Conservation (phyloP, 35 echinoderm and acorn worm genomes). For the Heliocidaris erythrogramma region DNA sequence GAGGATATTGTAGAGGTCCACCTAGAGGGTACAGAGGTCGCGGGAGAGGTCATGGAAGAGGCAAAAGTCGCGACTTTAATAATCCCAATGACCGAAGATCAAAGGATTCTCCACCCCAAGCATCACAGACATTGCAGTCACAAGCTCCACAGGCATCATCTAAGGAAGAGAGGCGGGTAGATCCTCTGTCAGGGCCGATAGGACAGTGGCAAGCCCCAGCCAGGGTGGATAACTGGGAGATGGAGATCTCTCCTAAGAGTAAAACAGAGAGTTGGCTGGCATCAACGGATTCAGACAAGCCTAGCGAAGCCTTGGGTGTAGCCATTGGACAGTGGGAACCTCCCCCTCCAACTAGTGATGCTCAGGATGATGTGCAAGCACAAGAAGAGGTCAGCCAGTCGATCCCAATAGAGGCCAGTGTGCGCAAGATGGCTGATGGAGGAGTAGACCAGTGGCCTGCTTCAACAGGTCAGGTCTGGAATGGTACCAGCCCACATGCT, state of each 20-base stretch:
- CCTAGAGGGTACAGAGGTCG: conserved; percentile 38
- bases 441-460: conserved; percentile 46
- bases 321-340: conserved; percentile 45
- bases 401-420: neutral
- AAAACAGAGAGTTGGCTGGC: conserved; percentile 49
- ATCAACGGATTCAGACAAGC: conserved; percentile 37
- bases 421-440: conserved; percentile 19
- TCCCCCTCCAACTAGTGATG: neutral
- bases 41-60: conserved; percentile 52
- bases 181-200: conserved; percentile 66
- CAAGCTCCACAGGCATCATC: neutral
- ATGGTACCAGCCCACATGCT: neutral
- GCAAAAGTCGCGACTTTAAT: conserved; percentile 34
- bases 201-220: conserved; percentile 58
- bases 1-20: conserved; percentile 39
- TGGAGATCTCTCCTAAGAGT: conserved; percentile 35
- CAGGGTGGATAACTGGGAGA: conserved; percentile 29
- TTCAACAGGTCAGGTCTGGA: conserved; percentile 43
- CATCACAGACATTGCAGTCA: neutral
- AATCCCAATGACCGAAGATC: conserved; percentile 21
- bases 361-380: neutral
- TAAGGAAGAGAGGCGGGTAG: conserved; percentile 13
- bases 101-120: neutral
- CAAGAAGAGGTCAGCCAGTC: neutral
- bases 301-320: conserved; percentile 12